These are phyloP conservation scores for Malacosoma neustria DNA, from an alignment of 2,888 invertebrate genomes.

Conservation along the genomic window DNA sequence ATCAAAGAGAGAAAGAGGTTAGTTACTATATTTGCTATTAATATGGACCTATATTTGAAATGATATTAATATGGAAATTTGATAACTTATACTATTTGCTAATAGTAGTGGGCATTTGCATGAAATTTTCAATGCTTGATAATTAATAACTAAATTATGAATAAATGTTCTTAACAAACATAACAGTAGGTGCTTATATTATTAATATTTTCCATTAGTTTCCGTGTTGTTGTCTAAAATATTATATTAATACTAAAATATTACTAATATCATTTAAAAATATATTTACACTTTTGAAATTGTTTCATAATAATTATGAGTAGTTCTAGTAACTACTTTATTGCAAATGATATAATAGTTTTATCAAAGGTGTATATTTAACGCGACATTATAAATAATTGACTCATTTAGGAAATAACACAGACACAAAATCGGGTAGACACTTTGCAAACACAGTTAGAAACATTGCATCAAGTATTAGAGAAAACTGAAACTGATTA, in stretches of 20 bases:
- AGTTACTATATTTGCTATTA: constrained; percentile 26
- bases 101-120: too few relatives aligned
- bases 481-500: constrained; percentile 29
- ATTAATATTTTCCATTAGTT: too few relatives aligned
- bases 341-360: background rate
- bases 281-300: background rate
- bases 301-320: background rate
- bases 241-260: too few relatives aligned
- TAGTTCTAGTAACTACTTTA: background rate
- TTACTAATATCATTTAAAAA: too few relatives aligned
- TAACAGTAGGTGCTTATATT: too few relatives aligned
- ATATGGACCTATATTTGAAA: too few relatives aligned
- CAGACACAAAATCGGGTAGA: constrained; percentile 24
- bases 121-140: too few relatives aligned
- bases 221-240: too few relatives aligned
- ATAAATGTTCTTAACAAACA: too few relatives aligned
- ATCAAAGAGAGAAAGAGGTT: constrained; percentile 60
- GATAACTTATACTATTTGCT: too few relatives aligned
- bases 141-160: too few relatives aligned
- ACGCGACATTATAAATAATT: constrained; percentile 13
- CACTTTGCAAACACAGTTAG: constrained; percentile 38
- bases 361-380: constrained; percentile 4
- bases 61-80: too few relatives aligned
- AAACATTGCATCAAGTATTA: constrained; percentile 34
- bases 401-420: constrained; percentile 43